These are phyloP conservation scores for Pseudorectes ferrugineus DNA, from an alignment of 2,113 vertebrate genomes.

Conservation along the genomic window DNA sequence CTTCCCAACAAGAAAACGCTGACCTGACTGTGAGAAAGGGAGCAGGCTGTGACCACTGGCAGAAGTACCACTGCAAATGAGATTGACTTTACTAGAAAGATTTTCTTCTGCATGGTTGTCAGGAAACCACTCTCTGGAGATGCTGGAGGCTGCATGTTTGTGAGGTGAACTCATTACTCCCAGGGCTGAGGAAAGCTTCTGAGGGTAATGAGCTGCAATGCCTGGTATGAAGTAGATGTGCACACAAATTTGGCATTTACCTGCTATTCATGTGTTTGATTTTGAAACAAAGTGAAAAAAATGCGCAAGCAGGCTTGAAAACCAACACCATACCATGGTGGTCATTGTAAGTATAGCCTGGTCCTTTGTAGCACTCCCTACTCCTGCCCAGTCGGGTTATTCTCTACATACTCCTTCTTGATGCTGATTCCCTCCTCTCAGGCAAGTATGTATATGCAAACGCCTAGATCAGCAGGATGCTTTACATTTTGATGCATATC, in stretches of 20 bases:
- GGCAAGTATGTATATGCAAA: not conserved
- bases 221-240: not conserved
- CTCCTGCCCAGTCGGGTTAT: not conserved
- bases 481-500: not conserved
- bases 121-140: not conserved
- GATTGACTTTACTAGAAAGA: not conserved
- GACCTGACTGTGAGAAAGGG: not conserved
- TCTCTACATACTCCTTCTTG: not conserved
- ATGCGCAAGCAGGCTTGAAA: not conserved
- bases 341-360: not conserved
- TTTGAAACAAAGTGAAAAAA: conserved; percentile 37
- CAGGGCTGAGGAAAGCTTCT: not conserved
- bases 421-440: not conserved
- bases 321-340: not conserved
- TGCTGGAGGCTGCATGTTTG: not conserved
- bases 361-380: not conserved
- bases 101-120: not conserved
- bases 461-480: not conserved
- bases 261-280: not conserved
- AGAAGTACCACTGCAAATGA: not conserved
- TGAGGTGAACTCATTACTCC: conserved; percentile 1
- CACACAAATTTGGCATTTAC: not conserved
- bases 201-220: not conserved
- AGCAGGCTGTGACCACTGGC: not conserved
- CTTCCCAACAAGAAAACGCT: not conserved